phyloP scores from a whole-genome alignment of 2,888 invertebrate species.

The Cryptus viduatorius region DNA sequence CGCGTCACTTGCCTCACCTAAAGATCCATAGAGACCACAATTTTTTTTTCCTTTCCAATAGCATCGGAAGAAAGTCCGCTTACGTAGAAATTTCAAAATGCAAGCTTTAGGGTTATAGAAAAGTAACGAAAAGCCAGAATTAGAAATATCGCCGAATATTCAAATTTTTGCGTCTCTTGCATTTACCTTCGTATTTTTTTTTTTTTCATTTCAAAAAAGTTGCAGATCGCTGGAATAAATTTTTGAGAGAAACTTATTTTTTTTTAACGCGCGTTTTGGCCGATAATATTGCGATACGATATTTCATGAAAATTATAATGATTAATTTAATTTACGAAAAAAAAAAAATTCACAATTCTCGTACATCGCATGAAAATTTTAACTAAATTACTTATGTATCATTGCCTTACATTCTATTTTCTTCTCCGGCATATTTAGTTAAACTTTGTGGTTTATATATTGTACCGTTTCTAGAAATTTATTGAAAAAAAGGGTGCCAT shows the following conservation, averaged over 20 bases:
- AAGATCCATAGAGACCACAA: neutral
- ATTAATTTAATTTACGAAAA: no score
- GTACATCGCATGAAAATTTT: no score
- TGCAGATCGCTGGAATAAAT: neutral
- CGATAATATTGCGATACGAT: no score
- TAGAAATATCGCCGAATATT: neutral
- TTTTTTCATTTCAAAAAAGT: slow-evolving; percentile 14
- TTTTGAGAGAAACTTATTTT: slow-evolving; percentile 14
- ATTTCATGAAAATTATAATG: no score
- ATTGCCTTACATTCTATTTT: no score
- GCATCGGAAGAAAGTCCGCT: slow-evolving; percentile 17
- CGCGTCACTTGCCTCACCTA: slow-evolving; percentile 15
- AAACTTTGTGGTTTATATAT: neutral
- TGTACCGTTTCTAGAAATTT: neutral
- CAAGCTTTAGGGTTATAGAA: slow-evolving; percentile 11
- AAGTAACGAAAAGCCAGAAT: slow-evolving; percentile 3
- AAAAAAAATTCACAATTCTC: no score
- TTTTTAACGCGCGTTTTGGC: neutral
- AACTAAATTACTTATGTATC: no score
- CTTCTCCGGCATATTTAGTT: no score
- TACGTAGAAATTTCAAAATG: neutral
- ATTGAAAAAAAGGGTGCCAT: neutral
- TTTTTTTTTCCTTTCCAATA: neutral
- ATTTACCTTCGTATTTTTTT: slow-evolving; percentile 20
- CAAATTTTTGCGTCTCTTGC: slow-evolving; percentile 4